phyloP scores from a whole-genome alignment of 2,113 vertebrate genomes.

The Mesitornis unicolor region DNA sequence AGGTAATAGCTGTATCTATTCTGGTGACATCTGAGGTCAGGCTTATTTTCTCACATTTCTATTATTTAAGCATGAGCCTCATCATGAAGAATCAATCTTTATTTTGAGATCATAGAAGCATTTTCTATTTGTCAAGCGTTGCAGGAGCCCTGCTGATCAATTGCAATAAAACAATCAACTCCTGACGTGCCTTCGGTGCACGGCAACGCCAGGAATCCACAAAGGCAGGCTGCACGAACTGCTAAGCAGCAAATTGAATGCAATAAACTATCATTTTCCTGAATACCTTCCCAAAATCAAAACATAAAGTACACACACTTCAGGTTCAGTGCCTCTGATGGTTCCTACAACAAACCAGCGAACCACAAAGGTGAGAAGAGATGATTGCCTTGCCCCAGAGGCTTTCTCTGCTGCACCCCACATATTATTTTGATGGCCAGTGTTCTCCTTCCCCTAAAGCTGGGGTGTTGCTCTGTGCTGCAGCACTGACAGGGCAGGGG shows the following conservation, averaged over 20 bases:
- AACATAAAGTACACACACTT: background rate
- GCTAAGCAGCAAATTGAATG: slow-evolving; percentile 23
- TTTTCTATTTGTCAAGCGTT: slow-evolving; percentile 5
- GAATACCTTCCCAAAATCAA: slow-evolving; percentile 45
- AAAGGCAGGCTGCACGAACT: slow-evolving; percentile 22
- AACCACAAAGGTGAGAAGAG: background rate
- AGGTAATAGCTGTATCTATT: background rate
- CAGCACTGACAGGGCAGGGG: background rate
- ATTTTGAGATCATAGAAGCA: slow-evolving; percentile 23
- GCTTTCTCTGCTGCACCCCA: background rate
- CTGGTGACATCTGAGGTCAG: background rate
- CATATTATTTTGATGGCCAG: too few species aligned
- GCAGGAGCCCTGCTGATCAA: slow-evolving; percentile 28
- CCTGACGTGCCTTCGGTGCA: background rate
- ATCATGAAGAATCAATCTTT: slow-evolving; percentile 7
- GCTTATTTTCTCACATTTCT: background rate
- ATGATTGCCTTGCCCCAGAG: background rate
- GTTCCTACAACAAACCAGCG: background rate
- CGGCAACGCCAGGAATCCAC: slow-evolving; percentile 6
- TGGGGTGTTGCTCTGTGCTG: accelerated
- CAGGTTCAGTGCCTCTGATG: background rate
- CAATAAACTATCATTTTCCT: slow-evolving; percentile 25
- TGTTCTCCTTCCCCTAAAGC: background rate
- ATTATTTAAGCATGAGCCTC: background rate
- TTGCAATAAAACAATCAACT: slow-evolving; percentile 51